These are phyloP conservation scores for Spea hammondii DNA, from an alignment of 2,797 vertebrate genomes.

Conservation along the genomic window DNA sequence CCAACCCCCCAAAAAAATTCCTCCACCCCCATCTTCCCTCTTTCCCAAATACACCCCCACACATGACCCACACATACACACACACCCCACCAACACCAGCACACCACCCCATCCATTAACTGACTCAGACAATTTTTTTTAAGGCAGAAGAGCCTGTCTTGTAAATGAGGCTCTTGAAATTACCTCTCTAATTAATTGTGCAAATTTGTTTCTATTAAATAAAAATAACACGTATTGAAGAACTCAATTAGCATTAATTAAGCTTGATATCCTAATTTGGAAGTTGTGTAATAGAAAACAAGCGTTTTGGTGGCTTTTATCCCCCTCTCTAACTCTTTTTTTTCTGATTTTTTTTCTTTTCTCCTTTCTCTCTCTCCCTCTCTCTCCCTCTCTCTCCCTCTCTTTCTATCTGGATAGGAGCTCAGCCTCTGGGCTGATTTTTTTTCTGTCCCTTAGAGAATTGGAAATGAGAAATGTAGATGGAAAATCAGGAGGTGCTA, in stretches of 20 bases:
- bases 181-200: slow-evolving; percentile 99
- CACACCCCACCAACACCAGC: too few relatives aligned
- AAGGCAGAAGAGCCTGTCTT: slow-evolving; percentile 74
- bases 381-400: slow-evolving; percentile 26
- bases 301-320: slow-evolving; percentile 85
- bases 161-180: slow-evolving; percentile 98
- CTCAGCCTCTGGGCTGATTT: slow-evolving; percentile 90
- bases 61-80: too few relatives aligned
- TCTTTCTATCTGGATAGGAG: slow-evolving; percentile 73
- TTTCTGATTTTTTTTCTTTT: slow-evolving; percentile 1
- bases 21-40: background rate
- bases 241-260: slow-evolving; percentile 99
- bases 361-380: slow-evolving; percentile 18
- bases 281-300: slow-evolving; percentile 98
- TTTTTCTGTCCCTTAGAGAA: slow-evolving; percentile 84
- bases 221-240: slow-evolving; percentile 99
- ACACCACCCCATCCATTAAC: slow-evolving; percentile 57
- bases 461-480: slow-evolving; percentile 99
- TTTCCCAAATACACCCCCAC: background rate
- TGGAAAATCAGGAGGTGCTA: slow-evolving; percentile 99
- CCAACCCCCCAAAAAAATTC: background rate
- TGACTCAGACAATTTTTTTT: slow-evolving; percentile 63
- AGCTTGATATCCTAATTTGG: slow-evolving; percentile 99
- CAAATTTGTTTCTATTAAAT: slow-evolving; percentile 99
- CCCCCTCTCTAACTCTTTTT: slow-evolving; percentile 47